Percentiles rank a stretch among this genome's conserved stretches.
phyloP scores from a whole-genome alignment of 2,797 vertebrate genomes.

The Phyllotis vaccarum region DNA sequence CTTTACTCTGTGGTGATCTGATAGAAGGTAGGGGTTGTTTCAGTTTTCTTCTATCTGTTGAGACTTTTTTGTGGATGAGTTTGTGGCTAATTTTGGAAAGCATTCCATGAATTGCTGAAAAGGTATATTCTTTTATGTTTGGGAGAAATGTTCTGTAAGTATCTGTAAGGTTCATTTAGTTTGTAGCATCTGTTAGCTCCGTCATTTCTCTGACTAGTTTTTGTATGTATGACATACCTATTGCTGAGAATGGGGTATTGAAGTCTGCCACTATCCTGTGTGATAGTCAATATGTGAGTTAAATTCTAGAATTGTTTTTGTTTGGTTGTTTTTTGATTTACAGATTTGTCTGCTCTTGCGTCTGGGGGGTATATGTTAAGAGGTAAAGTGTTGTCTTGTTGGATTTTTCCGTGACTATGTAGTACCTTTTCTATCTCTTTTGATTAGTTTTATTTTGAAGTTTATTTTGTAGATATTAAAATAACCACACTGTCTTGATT shows the following conservation, averaged over 20 bases:
- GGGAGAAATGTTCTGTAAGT: not conserved
- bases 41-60: not conserved
- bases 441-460: not conserved
- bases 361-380: not conserved
- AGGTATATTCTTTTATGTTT: not conserved
- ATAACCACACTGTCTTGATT: not conserved
- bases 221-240: not conserved
- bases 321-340: not conserved
- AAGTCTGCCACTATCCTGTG: not conserved
- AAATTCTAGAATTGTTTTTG: not conserved
- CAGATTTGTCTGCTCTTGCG: not conserved
- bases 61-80: no score
- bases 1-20: not conserved
- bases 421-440: not conserved
- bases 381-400: not conserved
- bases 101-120: no score
- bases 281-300: not conserved
- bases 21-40: not conserved
- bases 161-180: not conserved
- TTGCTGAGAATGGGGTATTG: not conserved
- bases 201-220: not conserved
- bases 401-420: not conserved
- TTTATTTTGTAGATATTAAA: not conserved
- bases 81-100: no score
- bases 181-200: not conserved